phyloP scores from a whole-genome alignment of 2,888 invertebrate genomes.

The Apomyelois bistriatella region DNA sequence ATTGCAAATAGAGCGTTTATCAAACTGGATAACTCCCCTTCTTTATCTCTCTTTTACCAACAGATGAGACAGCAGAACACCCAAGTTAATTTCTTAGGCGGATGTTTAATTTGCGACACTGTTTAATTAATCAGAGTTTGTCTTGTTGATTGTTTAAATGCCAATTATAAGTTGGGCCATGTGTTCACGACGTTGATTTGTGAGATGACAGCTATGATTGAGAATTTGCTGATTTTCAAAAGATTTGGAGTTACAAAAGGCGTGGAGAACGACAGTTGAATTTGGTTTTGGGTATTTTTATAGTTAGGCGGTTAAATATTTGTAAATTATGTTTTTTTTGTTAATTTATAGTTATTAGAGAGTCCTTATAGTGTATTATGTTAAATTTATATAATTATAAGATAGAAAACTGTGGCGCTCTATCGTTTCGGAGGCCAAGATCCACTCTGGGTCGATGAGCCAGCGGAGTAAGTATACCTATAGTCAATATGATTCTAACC shows the following conservation, averaged over 20 bases:
- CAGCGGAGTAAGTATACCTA: no score
- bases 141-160: conserved; percentile 71
- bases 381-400: no score
- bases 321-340: no score
- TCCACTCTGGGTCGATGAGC: no score
- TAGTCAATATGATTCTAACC: no score
- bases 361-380: no score
- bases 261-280: no score
- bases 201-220: conserved; percentile 29
- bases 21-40: conserved; percentile 3
- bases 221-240: neutral
- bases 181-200: conserved; percentile 67
- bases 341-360: no score
- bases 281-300: no score
- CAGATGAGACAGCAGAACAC: conserved; percentile 22
- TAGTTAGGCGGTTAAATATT: no score
- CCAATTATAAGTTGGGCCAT: conserved; percentile 70
- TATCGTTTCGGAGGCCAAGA: no score
- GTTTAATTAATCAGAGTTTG: conserved; percentile 74
- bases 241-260: neutral
- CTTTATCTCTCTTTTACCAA: neutral
- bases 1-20: neutral
- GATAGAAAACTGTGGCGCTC: no score
- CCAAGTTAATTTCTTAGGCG: conserved; percentile 51
- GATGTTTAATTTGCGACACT: conserved; percentile 73